Evolutionary conservation across 2,888 invertebrate genomes (phyloP).

Genomic region (Epicampocera succincta): DNA sequence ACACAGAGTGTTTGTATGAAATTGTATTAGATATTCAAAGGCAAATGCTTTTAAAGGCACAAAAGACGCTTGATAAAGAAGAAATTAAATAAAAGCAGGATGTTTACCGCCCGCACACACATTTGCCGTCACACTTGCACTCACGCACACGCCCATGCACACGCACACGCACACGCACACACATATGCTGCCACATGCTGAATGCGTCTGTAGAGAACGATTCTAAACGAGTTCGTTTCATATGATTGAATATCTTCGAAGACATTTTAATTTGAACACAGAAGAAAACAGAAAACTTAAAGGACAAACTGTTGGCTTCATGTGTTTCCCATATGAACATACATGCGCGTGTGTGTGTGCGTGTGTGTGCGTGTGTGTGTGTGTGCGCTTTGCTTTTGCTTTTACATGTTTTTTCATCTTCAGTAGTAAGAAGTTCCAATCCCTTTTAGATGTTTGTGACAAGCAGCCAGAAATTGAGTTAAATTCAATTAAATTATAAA

Average conservation of each 20-base stretch:
- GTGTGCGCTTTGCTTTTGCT: too few relatives aligned
- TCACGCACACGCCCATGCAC: not conserved
- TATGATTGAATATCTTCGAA: conserved; percentile 27
- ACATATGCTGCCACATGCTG: not conserved
- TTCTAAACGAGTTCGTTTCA: conserved; percentile 15
- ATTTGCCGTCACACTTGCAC: not conserved
- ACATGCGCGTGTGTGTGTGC: too few relatives aligned
- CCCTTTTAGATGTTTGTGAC: conserved; percentile 16
- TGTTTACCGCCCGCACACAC: not conserved
- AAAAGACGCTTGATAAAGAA: not conserved
- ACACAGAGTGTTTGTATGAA: too few relatives aligned
- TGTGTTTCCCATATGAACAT: not conserved
- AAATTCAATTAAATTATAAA: conserved; percentile 36
- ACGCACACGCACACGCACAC: not conserved
- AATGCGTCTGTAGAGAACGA: not conserved
- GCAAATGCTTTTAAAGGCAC: not conserved
- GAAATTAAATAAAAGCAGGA: not conserved
- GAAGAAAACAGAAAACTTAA: not conserved
- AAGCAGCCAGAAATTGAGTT: conserved; percentile 19
- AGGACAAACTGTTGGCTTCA: not conserved
- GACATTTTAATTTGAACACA: conserved; percentile 9
- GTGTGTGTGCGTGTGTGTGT: not conserved
- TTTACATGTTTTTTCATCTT: too few relatives aligned
- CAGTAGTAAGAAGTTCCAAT: not conserved
- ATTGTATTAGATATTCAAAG: too few relatives aligned